Evolutionary conservation across 1,140 invertebrate species (phyloP), one percentile per base, ranked within the genome.

Genomic region (Neodiprion lecontei): DNA sequence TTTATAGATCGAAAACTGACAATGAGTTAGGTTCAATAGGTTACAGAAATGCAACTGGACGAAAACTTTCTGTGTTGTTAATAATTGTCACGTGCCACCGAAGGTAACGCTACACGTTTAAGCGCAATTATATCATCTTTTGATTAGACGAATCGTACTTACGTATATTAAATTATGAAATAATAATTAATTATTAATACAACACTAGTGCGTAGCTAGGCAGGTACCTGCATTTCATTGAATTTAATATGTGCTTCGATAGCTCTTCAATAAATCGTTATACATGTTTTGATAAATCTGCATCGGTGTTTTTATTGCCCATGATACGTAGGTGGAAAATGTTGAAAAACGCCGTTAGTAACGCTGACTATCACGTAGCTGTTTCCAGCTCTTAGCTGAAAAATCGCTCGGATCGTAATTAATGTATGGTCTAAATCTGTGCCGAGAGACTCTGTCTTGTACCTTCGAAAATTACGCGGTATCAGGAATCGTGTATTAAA

Each of bases 241-340:
- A 85, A 85, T 84, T 84, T 82, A 85, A 74, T 61, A 85, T 80
- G 82, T 86, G 85, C 84, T 86, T 86, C 80, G 79, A 86, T 85
- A 86, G 85, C 79, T 86, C 82, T 82, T 85, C 83, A 86, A 86
- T 86, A 86, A 86, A 86, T 86, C 84, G 85, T 86, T 86, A 86
- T 86, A 86, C 85, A 86, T 86, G 85, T 86, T 86, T 86, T 86
- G 85, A 86, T 85, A 86, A 83, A 65, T 70, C 7, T 4, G 14
- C 17, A 17, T 69, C 2, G 11, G 11, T 70, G 47, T 14, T 72
- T 17, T n/a, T 61, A 50, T 67, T 48, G 49, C 71, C n/a, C 68
- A 69, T 28, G 5, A 40, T 40, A 40, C 28, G 28, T 40, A 40
- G 28, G 28, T 40, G 28, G 28, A 40, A 40, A 40, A 40, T 3